A percentile compares a stretch with the other conserved stretches of the same genome.
Conservation (phyloP, 2,888 invertebrate genomes). For the Penaeus monodon region DNA sequence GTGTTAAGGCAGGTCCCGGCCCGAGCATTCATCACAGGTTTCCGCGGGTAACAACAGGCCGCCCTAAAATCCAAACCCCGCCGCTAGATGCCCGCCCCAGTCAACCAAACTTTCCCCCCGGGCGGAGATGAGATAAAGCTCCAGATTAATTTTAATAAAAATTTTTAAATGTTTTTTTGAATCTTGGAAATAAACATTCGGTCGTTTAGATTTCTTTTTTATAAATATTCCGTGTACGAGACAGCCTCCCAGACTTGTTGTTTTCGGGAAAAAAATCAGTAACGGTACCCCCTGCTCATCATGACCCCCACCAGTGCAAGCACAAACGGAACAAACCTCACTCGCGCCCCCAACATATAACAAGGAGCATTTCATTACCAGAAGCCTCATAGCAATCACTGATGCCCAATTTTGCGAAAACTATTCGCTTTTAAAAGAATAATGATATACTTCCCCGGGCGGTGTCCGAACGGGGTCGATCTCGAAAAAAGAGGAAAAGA, state of each 20-base stretch:
- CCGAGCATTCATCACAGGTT: slow-evolving; percentile 61
- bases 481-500: not conserved
- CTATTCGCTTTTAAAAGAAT: slow-evolving; percentile 5
- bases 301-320: slow-evolving; percentile 49
- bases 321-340: slow-evolving; percentile 45
- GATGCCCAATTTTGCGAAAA: slow-evolving; percentile 28
- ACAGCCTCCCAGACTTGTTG: slow-evolving; percentile 15
- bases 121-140: slow-evolving; percentile 11
- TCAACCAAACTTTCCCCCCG: slow-evolving; percentile 29
- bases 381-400: slow-evolving; percentile 16
- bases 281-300: slow-evolving; percentile 41
- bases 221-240: not conserved
- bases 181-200: too few species aligned
- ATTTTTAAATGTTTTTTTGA: too few species aligned
- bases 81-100: slow-evolving; percentile 50
- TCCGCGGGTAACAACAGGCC: slow-evolving; percentile 56
- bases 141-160: slow-evolving; percentile 21
- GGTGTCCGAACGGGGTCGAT: slow-evolving; percentile 19
- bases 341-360: slow-evolving; percentile 23
- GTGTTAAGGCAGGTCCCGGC: slow-evolving; percentile 52
- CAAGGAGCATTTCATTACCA: slow-evolving; percentile 37
- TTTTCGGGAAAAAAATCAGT: slow-evolving; percentile 51
- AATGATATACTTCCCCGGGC: slow-evolving; percentile 37
- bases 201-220: slow-evolving; percentile 12
- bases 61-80: slow-evolving; percentile 47